These are phyloP conservation scores for Disparrhopalites patrizii DNA, from an alignment of 2,888 invertebrate genomes.

Conservation along the genomic window DNA sequence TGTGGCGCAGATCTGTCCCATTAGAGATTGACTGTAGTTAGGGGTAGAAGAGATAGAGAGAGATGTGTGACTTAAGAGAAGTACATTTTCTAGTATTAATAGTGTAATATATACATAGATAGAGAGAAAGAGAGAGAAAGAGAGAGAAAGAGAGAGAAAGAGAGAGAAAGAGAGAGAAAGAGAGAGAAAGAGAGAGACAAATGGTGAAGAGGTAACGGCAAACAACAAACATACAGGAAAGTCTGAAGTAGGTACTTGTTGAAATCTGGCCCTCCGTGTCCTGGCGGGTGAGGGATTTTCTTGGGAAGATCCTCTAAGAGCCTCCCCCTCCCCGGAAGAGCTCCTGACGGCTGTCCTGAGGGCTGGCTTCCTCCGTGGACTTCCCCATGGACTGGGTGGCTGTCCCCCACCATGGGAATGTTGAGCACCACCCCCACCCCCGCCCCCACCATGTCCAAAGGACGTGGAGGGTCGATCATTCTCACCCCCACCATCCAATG, in stretches of 20 bases:
- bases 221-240: conserved; percentile 30
- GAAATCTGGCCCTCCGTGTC: conserved; percentile 52
- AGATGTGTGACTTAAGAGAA: neutral
- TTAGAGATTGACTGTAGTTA: no score
- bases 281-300: conserved; percentile 34
- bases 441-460: conserved; percentile 53
- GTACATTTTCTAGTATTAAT: neutral
- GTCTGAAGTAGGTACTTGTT: conserved; percentile 54
- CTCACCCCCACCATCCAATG: conserved; percentile 55
- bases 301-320: conserved; percentile 12
- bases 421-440: conserved; percentile 54
- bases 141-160: neutral
- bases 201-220: neutral
- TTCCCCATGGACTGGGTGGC: conserved; percentile 50
- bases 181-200: neutral
- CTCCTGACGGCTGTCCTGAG: conserved; percentile 28
- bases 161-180: neutral
- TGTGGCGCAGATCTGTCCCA: no score
- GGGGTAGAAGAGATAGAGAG: neutral
- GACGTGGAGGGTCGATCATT: conserved; percentile 54
- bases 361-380: conserved; percentile 49
- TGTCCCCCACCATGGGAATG: conserved; percentile 49
- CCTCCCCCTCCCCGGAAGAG: conserved; percentile 34
- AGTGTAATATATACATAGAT: neutral
- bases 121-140: neutral